Conservation (phyloP, 2,888 invertebrate species). For the Tiliacea aurago region DNA sequence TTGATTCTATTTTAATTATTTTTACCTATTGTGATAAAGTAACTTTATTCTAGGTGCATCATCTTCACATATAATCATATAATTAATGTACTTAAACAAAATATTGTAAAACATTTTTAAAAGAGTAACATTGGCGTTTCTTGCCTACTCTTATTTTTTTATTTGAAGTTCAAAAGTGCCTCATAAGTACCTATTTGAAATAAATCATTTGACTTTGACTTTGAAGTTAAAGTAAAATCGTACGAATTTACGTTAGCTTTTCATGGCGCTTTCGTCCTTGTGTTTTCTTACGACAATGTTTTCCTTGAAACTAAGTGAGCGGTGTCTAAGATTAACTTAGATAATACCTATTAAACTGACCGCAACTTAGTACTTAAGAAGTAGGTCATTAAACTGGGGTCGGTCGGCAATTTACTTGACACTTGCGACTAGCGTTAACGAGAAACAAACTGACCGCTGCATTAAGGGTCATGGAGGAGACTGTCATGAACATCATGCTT, state of each 20-base stretch:
- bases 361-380: slow-evolving; percentile 30
- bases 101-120: no score
- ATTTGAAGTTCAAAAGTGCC: no score
- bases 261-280: not conserved
- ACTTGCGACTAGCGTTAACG: not conserved
- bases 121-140: no score
- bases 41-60: no score
- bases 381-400: slow-evolving; percentile 35
- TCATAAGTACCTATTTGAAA: no score
- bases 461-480: not conserved
- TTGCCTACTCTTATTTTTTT: no score
- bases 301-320: not conserved
- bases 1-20: no score
- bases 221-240: not conserved
- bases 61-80: no score
- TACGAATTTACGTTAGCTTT: not conserved
- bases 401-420: slow-evolving; percentile 14
- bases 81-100: no score
- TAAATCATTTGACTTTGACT: no score
- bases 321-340: slow-evolving; percentile 8
- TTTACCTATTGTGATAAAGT: no score
- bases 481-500: not conserved
- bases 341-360: slow-evolving; percentile 30
- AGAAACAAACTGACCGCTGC: slow-evolving; percentile 5
- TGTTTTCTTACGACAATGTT: not conserved